Base-by-base conservation (phyloP, 2,797 vertebrate species). In the Myioborus melanocephalus region DNA sequence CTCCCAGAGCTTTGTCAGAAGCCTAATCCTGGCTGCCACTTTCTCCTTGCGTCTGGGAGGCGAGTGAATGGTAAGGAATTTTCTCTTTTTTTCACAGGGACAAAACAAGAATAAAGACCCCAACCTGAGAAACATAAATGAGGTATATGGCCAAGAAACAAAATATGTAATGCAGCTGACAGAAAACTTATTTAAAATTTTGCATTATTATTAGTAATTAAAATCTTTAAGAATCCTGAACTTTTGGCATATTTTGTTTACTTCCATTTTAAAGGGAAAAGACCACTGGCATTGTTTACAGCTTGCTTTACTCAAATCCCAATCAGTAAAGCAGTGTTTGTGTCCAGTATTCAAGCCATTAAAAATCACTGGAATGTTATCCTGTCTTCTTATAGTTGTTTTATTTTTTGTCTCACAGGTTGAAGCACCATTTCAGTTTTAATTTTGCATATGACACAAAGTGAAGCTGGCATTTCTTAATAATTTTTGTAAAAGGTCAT, bases 201-300 rank as follows among this genome's bases (percentile, higher is more conserved):
- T 41, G 4, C 17, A 7, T 59, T 89, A 23, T 65, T 72, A 23
- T 4, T 27, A 35, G 6, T 52, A 37, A n/a, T 37, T 30, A 50
- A 70, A 57, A 46, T 39, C 12, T 68, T 72, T 90, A 32, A 53
- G 26, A 60, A 57, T 52, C 10, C 11, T 39, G 61, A 75, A 64
- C 13, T 57, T 83, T 55, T 78, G 13, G 1, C 41, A 22, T 37
- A 2, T 44, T 91, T 53, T 56, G 5, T 30, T 0, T 0, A 76
- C 10, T 60, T 69, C 12, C 26, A 0, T 49, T 89, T 46, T 76
- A 23, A 56, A 80, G 14, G 16, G 21, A 66, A 60, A 20, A 44
- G 50, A 47, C 37, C 3, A 24, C 27, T 50, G 44, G 20, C 22
- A 32, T 39, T 52, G 8, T n/a, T 75, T 82, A 44, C 13, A 83